phyloP scores from a whole-genome alignment of 2,888 invertebrate species.

The Eristalis tenax region DNA sequence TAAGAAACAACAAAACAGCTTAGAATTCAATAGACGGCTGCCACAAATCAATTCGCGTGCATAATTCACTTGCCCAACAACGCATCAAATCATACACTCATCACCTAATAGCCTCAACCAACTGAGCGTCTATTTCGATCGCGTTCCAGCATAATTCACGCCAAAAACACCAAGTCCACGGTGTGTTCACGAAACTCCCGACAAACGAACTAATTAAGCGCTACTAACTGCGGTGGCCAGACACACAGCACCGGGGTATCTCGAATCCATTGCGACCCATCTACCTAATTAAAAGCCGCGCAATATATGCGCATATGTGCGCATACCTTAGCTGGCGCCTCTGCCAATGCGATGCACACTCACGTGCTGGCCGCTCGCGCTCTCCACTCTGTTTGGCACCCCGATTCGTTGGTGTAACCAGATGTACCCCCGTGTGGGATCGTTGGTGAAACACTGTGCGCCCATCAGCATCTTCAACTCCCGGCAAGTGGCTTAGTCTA shows the following conservation, averaged over 20 bases:
- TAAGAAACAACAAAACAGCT: neutral
- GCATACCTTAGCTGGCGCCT: neutral
- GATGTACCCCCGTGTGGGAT: constrained; percentile 18
- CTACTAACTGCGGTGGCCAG: neutral
- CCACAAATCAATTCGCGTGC: constrained; percentile 42
- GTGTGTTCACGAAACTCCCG: constrained; percentile 22
- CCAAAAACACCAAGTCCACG: constrained; percentile 7
- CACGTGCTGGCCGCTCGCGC: constrained; percentile 36
- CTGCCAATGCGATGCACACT: constrained; percentile 34
- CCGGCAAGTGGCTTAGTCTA: neutral
- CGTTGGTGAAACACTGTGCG: constrained; percentile 35
- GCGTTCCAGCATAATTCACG: constrained; percentile 18
- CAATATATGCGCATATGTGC: neutral
- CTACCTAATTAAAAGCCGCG: constrained; percentile 54
- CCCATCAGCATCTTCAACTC: constrained; percentile 46
- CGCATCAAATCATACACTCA: neutral
- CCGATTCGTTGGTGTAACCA: neutral
- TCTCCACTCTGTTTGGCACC: neutral
- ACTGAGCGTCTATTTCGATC: neutral
- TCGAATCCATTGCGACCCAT: constrained; percentile 24
- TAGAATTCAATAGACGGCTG: neutral
- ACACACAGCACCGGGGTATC: neutral
- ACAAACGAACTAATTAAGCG: constrained; percentile 55
- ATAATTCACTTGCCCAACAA: constrained; percentile 27
- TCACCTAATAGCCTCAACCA: constrained; percentile 18